phyloP scores from a whole-genome alignment of 2,797 vertebrate genomes.

The Parotocinclus haroldoi region DNA sequence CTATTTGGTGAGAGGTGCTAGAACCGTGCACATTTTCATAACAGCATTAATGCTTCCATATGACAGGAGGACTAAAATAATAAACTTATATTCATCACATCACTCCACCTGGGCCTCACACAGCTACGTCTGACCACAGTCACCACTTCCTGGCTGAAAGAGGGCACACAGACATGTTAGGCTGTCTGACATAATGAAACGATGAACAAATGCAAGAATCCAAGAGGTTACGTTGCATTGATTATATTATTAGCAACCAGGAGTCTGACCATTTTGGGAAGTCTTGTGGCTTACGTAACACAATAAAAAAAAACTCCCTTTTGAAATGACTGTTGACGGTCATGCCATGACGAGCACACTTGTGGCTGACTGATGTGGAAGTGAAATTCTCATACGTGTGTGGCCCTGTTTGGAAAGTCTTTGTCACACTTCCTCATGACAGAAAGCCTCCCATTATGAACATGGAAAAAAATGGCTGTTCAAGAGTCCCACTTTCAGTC shows the following conservation, averaged over 20 bases:
- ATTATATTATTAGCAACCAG: background rate
- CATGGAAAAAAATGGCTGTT: slow-evolving; percentile 8
- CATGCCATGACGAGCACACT: slow-evolving; percentile 2
- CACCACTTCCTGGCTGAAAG: slow-evolving; percentile 37
- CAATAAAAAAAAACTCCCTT: background rate
- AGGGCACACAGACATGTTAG: background rate
- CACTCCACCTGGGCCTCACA: slow-evolving; percentile 20
- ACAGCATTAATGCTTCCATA: no score
- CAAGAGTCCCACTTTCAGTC: background rate
- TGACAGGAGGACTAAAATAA: slow-evolving; percentile 1
- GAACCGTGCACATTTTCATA: no score
- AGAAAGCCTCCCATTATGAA: background rate
- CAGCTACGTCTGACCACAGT: slow-evolving; percentile 24
- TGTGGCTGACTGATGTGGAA: slow-evolving; percentile 27
- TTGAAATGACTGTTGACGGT: background rate
- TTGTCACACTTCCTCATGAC: slow-evolving; percentile 31
- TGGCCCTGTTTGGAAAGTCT: slow-evolving; percentile 28
- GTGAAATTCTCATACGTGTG: slow-evolving; percentile 41
- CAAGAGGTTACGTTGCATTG: background rate
- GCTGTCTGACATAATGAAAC: background rate
- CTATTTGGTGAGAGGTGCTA: no score
- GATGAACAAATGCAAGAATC: background rate
- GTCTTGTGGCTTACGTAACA: no score
- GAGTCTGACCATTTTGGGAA: no score
- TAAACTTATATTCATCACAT: background rate